Conservation (phyloP, 2,113 vertebrate genomes). For the Halcyon senegalensis region DNA sequence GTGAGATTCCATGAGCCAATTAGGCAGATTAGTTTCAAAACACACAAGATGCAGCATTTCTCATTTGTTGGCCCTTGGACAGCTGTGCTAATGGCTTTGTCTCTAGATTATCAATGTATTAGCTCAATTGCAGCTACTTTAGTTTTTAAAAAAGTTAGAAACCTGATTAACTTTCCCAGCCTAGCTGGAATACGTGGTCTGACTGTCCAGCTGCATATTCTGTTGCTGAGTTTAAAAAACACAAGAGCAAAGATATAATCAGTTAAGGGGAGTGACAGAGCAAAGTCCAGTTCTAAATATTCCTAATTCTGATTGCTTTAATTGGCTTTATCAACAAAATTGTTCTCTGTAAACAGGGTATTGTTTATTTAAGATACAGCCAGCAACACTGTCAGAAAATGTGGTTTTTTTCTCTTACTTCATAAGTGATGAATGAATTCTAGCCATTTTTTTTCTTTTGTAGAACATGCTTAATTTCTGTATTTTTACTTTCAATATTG, state of each 20-base stretch:
- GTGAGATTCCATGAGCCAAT: constrained; percentile 7
- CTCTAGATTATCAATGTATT: background rate
- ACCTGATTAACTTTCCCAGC: background rate
- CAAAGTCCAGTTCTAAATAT: background rate
- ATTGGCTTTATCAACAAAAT: background rate
- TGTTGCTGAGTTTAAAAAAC: constrained; percentile 4
- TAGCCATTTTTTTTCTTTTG: background rate
- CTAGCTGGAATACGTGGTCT: background rate
- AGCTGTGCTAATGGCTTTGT: constrained; percentile 43
- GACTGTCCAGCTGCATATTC: background rate
- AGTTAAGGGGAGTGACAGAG: background rate
- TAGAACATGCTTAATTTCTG: background rate
- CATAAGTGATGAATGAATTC: background rate
- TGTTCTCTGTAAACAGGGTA: background rate
- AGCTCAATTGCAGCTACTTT: background rate
- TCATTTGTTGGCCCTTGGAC: constrained; percentile 18
- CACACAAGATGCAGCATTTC: background rate
- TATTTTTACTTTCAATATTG: background rate
- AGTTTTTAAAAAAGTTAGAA: constrained; percentile 37
- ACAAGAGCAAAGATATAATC: constrained; percentile 1
- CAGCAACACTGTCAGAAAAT: background rate
- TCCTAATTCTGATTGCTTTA: background rate
- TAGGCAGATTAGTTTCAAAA: constrained; percentile 52
- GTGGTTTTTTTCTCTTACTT: background rate
- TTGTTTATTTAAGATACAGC: background rate